Evolutionary conservation across 30 jellyfish, hydroid and myxozoan species (phyloP), one percentile per base, ranked within the genome.

Genomic region (Aurelia aurita): DNA sequence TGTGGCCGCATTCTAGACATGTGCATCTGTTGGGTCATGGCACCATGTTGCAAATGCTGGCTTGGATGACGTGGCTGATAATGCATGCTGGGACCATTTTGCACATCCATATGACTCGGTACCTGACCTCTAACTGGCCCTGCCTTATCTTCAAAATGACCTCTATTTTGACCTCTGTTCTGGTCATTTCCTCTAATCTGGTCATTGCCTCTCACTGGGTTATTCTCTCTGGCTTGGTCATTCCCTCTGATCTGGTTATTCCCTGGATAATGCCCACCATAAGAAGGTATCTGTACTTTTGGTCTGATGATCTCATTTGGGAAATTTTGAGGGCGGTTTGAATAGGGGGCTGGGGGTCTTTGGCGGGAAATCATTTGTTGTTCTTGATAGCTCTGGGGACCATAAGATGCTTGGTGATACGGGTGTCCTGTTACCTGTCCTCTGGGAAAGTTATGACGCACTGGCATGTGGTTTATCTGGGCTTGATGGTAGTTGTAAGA

Each of bases 401-500:
- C 67, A 14, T 58, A 77, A 10, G 88, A 32, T 14, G 57, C 71
- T 28, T 64, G 69, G 49, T 16, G 76, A 3, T 72, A 13, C 0
- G 53, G 72, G 59, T 77, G 88, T 5, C 64, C 66, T 26, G 63
- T 59, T 19, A 43, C 69, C 54, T 77, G 88, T 29, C 63, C 54
- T 15, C 88, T 67, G 18, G 88, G 79, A 31, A 54, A 77, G 43
- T 66, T 44, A 13, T 77, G 88, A 27, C 46, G 88, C 4, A 53
- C 18, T 43, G 88, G 72, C 55, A 77, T 32, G 22, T 63, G 27
- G 16, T 32, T 60, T 25, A 19, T 55, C 25, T 22, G 25, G 6
- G 39, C 79, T 16, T 43, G 88, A 34, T 53, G 78, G 79, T 77
- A 77, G 21, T 49, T 61, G 70, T 39, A 77, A 1, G 88, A 25